Evolutionary conservation across 1,140 invertebrate species (phyloP).

Genomic region (Oryctes rhinoceros): DNA sequence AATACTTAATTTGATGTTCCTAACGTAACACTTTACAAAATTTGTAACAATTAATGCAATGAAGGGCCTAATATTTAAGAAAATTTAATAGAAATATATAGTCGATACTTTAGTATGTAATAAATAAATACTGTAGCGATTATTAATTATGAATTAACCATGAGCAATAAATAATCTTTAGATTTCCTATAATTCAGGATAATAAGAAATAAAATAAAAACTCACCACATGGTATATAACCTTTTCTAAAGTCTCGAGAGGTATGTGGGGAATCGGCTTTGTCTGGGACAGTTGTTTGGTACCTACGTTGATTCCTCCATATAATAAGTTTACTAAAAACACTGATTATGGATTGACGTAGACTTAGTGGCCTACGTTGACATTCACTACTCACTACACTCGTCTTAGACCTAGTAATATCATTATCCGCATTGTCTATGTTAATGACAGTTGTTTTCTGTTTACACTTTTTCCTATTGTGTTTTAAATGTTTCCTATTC

Average conservation of each 20-base stretch:
- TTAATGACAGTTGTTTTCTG: constrained; percentile 52
- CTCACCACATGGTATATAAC: constrained; percentile 65
- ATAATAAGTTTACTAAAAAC: constrained; percentile 73
- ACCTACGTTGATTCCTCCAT: constrained; percentile 66
- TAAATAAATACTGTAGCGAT: no score
- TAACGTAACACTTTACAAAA: no score
- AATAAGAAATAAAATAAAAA: background rate
- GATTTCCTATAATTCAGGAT: no score
- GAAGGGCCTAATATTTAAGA: no score
- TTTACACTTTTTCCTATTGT: constrained; percentile 59
- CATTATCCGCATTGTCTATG: constrained; percentile 52
- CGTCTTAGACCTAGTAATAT: constrained; percentile 55
- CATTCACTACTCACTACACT: constrained; percentile 59
- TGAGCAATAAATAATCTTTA: no score
- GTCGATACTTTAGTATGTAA: no score
- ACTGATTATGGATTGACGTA: constrained; percentile 70
- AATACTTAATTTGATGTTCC: no score
- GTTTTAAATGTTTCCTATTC: constrained; percentile 56
- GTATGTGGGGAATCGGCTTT: constrained; percentile 66
- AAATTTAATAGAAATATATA: no score
- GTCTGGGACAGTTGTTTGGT: constrained; percentile 67
- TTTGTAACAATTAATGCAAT: no score
- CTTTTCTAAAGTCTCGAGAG: constrained; percentile 64
- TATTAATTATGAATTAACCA: no score
- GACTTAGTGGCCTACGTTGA: constrained; percentile 59